phyloP scores from a whole-genome alignment of 1,140 invertebrate species.

The Mizuhopecten yessoensis region DNA sequence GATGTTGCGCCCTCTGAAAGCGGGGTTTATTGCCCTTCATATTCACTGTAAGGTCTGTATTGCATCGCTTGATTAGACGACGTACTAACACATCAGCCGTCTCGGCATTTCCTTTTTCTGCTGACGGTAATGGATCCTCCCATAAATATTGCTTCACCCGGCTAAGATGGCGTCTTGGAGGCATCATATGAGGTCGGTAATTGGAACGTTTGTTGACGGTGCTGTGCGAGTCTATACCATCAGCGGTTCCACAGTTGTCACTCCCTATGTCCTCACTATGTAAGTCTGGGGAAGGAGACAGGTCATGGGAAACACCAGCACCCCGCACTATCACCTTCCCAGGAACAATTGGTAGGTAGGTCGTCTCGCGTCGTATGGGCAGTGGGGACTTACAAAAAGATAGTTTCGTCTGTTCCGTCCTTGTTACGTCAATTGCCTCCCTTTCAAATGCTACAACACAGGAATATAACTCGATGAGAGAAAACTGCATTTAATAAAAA shows the following conservation, averaged over 20 bases:
- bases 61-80: background rate
- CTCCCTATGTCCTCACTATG: background rate
- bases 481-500: too few relatives aligned
- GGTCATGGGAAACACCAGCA: background rate
- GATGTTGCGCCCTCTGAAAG: slow-evolving; percentile 17
- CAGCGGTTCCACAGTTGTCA: background rate
- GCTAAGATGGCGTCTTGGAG: background rate
- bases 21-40: slow-evolving; percentile 7
- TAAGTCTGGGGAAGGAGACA: slow-evolving; percentile 4
- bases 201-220: slow-evolving; percentile 5
- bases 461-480: too few relatives aligned
- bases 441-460: slow-evolving; percentile 15
- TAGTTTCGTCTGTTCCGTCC: background rate
- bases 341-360: background rate
- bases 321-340: background rate
- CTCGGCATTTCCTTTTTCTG: background rate
- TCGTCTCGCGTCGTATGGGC: background rate
- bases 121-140: background rate
- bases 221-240: background rate
- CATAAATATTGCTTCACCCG: background rate
- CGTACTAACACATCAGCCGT: slow-evolving; percentile 14
- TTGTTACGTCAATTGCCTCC: background rate
- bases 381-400: background rate
- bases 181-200: slow-evolving; percentile 30
- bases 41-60: background rate